Evolutionary conservation across 2,888 invertebrate genomes (phyloP).

Genomic region (Brachycybe producta): DNA sequence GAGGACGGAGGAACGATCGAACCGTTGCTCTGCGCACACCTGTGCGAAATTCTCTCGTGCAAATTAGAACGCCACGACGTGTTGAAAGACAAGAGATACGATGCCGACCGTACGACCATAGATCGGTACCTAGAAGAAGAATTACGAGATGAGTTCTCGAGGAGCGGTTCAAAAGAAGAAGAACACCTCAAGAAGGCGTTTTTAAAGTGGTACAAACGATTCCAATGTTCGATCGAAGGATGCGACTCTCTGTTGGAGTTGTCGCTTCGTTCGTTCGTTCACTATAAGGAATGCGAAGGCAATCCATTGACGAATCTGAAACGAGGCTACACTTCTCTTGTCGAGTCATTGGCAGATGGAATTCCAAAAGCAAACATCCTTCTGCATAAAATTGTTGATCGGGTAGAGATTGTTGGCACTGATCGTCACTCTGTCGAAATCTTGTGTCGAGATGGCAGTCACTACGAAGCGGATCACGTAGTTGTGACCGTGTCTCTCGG

Average conservation of each 20-base stretch:
- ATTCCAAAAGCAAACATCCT: slow-evolving; percentile 37
- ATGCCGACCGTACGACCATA: neutral
- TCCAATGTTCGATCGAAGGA: slow-evolving; percentile 19
- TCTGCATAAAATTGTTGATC: slow-evolving; percentile 37
- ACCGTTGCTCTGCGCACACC: neutral
- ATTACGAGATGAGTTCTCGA: neutral
- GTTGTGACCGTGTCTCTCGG: slow-evolving; percentile 35
- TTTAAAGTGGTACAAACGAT: slow-evolving; percentile 10
- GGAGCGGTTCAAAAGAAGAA: neutral
- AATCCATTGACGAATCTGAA: slow-evolving; percentile 45
- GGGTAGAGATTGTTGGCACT: neutral
- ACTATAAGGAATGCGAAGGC: slow-evolving; percentile 48
- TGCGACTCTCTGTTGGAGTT: slow-evolving; percentile 42
- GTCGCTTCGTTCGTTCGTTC: slow-evolving; percentile 41
- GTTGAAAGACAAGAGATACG: neutral
- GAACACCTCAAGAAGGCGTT: too few species aligned
- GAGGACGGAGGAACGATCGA: neutral
- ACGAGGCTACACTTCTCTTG: slow-evolving; percentile 42
- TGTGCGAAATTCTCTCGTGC: neutral
- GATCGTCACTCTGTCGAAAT: neutral
- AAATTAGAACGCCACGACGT: neutral
- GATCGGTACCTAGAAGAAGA: neutral
- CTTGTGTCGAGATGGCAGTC: slow-evolving; percentile 2
- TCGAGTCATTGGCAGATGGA: slow-evolving; percentile 37
- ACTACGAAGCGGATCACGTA: slow-evolving; percentile 30